Conservation (phyloP, 2,797 vertebrate genomes). For the Sciurus carolinensis region DNA sequence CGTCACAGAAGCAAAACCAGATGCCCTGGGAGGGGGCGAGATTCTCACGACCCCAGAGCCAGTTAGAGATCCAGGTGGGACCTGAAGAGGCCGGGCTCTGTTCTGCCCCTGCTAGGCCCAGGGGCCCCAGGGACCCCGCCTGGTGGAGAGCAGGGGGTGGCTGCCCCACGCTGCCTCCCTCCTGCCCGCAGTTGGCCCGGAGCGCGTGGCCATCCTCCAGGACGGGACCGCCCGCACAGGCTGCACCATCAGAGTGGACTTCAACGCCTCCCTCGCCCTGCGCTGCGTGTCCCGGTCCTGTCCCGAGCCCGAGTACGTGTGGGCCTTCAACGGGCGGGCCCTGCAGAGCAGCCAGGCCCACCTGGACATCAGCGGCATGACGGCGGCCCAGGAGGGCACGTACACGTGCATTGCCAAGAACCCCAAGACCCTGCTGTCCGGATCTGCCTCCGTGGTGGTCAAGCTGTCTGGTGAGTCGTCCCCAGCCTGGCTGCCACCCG, state of each 20-base stretch:
- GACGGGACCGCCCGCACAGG: constrained; percentile 79
- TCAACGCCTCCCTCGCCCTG: constrained; percentile 76
- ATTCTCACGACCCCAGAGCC: background rate
- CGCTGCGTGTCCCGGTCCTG: constrained; percentile 81
- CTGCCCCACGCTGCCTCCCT: constrained; percentile 19
- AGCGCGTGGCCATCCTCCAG: constrained; percentile 82
- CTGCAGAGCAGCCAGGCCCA: background rate
- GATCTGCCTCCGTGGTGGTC: constrained; percentile 82
- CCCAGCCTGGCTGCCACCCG: background rate
- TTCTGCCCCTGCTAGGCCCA: background rate
- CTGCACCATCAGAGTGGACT: constrained; percentile 83
- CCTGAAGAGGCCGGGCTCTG: background rate
- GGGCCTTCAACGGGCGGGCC: constrained; percentile 80
- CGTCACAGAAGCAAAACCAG: background rate
- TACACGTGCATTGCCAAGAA: constrained; percentile 84
- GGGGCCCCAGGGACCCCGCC: background rate
- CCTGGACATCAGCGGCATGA: constrained; percentile 81
- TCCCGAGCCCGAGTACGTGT: constrained; percentile 80
- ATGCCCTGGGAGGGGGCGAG: background rate
- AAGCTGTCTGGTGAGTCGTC: constrained; percentile 79
- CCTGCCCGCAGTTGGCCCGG: constrained; percentile 77
- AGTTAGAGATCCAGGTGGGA: background rate
- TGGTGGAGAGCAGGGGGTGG: background rate
- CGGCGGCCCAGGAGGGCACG: constrained; percentile 62
- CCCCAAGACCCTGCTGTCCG: constrained; percentile 82